Conservation (phyloP, 2,113 vertebrate species). For the Macroglossus sobrinus region DNA sequence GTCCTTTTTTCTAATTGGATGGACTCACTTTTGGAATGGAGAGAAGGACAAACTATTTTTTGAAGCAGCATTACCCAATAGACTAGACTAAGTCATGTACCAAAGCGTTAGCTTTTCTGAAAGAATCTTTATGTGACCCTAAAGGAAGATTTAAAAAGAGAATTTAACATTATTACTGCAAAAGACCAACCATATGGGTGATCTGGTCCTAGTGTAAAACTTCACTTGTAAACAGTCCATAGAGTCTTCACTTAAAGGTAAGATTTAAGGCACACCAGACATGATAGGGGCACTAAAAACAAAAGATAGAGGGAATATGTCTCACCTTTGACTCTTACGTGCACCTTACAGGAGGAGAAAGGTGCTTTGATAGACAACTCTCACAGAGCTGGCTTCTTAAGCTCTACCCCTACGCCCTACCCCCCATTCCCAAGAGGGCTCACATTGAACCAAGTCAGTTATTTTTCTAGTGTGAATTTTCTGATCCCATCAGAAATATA, state of each 20-base stretch:
- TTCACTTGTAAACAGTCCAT: constrained; percentile 86
- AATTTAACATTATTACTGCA: constrained; percentile 82
- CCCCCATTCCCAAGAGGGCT: constrained; percentile 23
- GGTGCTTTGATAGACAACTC: constrained; percentile 78
- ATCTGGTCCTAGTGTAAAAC: constrained; percentile 84
- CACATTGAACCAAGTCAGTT: constrained; percentile 42
- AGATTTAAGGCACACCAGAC: constrained; percentile 89
- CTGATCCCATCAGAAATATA: constrained; percentile 64
- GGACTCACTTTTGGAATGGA: constrained; percentile 76
- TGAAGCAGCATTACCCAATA: constrained; percentile 79
- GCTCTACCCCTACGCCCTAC: not conserved
- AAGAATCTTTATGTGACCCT: constrained; percentile 66
- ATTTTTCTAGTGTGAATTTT: constrained; percentile 59
- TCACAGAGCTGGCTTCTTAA: constrained; percentile 66
- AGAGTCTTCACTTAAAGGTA: constrained; percentile 84
- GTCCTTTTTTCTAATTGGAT: constrained; percentile 78
- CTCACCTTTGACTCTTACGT: constrained; percentile 73
- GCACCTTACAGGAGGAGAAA: constrained; percentile 77
- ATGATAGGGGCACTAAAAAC: constrained; percentile 82
- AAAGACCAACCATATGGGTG: constrained; percentile 80
- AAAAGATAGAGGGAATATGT: constrained; percentile 60
- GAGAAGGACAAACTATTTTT: constrained; percentile 62
- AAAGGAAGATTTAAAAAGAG: constrained; percentile 74
- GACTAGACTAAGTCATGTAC: constrained; percentile 76
- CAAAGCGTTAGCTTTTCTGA: constrained; percentile 65